Evolutionary conservation across 92 coral and sea anemone genomes (phyloP).

Genomic region (Chrysogorgia sp.): DNA sequence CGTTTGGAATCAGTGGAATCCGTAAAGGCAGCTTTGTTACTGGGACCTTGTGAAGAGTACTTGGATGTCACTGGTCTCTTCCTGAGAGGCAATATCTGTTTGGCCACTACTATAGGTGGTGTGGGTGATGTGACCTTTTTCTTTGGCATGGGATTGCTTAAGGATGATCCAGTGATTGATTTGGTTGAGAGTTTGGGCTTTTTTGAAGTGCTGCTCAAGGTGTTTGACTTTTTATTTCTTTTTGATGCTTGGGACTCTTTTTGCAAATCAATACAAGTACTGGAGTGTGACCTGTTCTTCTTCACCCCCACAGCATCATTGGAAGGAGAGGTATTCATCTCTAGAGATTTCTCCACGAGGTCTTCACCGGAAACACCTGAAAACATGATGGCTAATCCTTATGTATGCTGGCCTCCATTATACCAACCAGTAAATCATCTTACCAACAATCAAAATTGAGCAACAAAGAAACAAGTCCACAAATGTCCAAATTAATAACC

Average conservation of each 20-base stretch:
- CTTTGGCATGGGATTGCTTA: neutral
- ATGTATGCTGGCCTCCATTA: too few relatives aligned
- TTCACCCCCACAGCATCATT: slow-evolving; percentile 66
- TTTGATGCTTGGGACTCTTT: neutral
- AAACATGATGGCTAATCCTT: too few relatives aligned
- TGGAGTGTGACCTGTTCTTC: neutral
- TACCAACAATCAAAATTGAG: too few relatives aligned
- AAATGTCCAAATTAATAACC: too few relatives aligned
- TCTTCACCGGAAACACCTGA: too few relatives aligned
- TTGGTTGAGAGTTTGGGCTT: slow-evolving; percentile 12
- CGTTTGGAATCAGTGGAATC: neutral
- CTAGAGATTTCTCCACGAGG: too few relatives aligned
- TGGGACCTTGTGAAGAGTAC: neutral
- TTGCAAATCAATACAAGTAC: neutral
- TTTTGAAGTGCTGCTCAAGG: neutral
- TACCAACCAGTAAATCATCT: too few relatives aligned
- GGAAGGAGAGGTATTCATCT: too few relatives aligned
- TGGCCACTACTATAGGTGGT: too few relatives aligned
- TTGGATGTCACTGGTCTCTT: too few relatives aligned
- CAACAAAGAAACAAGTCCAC: too few relatives aligned
- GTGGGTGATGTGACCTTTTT: neutral
- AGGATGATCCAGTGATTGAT: neutral
- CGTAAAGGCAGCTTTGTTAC: neutral
- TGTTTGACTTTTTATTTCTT: neutral
- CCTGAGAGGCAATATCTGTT: too few relatives aligned